These are phyloP conservation scores for Portevinia maculata DNA, from an alignment of 2,888 invertebrate genomes.

Conservation along the genomic window DNA sequence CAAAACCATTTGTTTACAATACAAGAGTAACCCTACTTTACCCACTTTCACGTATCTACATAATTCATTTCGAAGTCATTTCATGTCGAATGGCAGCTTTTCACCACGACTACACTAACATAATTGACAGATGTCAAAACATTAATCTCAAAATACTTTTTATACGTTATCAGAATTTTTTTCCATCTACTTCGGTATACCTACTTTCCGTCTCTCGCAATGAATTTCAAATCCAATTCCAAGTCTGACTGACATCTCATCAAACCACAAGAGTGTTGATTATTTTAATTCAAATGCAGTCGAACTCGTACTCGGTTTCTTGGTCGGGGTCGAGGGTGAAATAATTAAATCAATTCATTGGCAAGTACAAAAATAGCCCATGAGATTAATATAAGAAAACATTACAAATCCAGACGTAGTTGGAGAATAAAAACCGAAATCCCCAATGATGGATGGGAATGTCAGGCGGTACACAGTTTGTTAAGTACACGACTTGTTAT, in stretches of 20 bases:
- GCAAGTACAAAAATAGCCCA: constrained; percentile 57
- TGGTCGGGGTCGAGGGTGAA: constrained; percentile 16
- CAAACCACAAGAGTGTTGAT: constrained; percentile 67
- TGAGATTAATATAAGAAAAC: constrained; percentile 40
- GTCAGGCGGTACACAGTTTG: constrained; percentile 21
- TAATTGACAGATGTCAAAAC: constrained; percentile 72
- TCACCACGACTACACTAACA: constrained; percentile 18
- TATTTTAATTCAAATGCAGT: constrained; percentile 61
- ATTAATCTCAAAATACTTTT: constrained; percentile 66
- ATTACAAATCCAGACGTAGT: constrained; percentile 13
- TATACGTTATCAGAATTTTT: constrained; percentile 50
- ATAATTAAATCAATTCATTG: constrained; percentile 72
- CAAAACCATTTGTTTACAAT: neutral
- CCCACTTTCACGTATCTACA: no score
- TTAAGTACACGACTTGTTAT: constrained; percentile 25
- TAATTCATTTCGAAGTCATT: no score
- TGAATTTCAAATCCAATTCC: constrained; percentile 26
- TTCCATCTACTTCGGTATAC: neutral
- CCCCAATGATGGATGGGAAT: constrained; percentile 61
- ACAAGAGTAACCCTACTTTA: constrained; percentile 12
- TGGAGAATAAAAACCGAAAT: neutral
- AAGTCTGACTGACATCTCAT: constrained; percentile 67
- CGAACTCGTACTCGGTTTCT: constrained; percentile 8
- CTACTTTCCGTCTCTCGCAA: neutral
- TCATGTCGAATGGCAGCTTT: no score